Percentiles rank a stretch among this genome's conserved stretches.
Conservation (phyloP, 2,888 invertebrate species). For the Alviniconcha strummeri region DNA sequence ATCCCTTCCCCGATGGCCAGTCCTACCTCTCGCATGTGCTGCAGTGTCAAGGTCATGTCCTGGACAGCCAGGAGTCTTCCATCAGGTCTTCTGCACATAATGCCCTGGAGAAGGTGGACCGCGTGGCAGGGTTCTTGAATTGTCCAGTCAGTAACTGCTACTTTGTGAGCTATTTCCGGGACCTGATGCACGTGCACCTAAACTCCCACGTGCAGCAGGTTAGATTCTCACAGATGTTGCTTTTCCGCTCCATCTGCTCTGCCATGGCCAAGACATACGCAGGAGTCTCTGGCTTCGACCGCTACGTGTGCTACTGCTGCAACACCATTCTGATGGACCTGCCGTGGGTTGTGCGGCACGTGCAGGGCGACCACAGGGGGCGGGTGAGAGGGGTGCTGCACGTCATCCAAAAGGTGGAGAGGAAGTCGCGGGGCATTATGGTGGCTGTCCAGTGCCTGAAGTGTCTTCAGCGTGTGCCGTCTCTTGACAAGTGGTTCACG, state of each 20-base stretch:
- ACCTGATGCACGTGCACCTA: not conserved
- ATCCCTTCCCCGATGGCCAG: slow-evolving; percentile 1
- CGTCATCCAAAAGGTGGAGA: not conserved
- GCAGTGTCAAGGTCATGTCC: slow-evolving; percentile 21
- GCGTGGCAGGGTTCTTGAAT: not conserved
- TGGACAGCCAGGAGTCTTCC: not conserved
- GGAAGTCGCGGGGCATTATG: not conserved
- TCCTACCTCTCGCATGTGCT: slow-evolving; percentile 19
- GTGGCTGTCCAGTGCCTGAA: slow-evolving; percentile 7
- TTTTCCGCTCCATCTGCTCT: slow-evolving; percentile 17
- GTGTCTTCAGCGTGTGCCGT: not conserved
- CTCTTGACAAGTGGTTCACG: slow-evolving; percentile 1
- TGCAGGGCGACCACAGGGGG: not conserved
- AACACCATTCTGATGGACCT: slow-evolving; percentile 13
- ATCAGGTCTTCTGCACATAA: not conserved
- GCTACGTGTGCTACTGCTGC: slow-evolving; percentile 17
- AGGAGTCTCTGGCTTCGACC: slow-evolving; percentile 10
- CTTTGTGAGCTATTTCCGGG: not conserved
- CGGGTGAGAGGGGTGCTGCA: not conserved
- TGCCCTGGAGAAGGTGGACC: not conserved
- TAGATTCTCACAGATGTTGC: slow-evolving; percentile 4
- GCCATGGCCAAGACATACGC: slow-evolving; percentile 21
- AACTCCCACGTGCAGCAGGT: not conserved
- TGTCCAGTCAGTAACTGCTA: slow-evolving; percentile 3
- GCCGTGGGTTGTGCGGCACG: not conserved